Evolutionary conservation across 2,888 invertebrate species (phyloP).

Genomic region (Drosophila hamatofila): DNA sequence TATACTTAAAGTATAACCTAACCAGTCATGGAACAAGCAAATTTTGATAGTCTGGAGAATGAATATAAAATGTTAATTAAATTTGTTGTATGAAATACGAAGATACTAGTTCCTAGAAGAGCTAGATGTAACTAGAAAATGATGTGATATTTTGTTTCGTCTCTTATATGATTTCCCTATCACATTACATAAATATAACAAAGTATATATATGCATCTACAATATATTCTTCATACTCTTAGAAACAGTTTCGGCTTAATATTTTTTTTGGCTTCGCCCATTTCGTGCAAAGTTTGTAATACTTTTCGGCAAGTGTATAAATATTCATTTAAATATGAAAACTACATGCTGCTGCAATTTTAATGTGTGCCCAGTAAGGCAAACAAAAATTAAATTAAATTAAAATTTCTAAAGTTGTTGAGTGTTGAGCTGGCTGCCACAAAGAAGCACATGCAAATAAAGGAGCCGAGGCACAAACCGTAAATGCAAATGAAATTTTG

Average conservation of each 20-base stretch:
- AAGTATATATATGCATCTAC: too few relatives aligned
- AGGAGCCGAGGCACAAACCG: slow-evolving; percentile 37
- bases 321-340: slow-evolving; percentile 55
- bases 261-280: not conserved
- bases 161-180: too few relatives aligned
- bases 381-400: slow-evolving; percentile 67
- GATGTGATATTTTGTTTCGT: too few relatives aligned
- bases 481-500: slow-evolving; percentile 52
- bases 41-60: not conserved
- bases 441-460: slow-evolving; percentile 51
- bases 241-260: too few relatives aligned
- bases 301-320: slow-evolving; percentile 23
- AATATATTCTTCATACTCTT: too few relatives aligned
- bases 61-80: not conserved
- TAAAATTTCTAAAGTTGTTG: slow-evolving; percentile 56
- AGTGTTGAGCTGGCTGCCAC: slow-evolving; percentile 38
- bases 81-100: too few relatives aligned
- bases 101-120: not conserved
- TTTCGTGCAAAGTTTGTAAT: not conserved
- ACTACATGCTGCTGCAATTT: slow-evolving; percentile 57
- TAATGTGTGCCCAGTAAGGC: slow-evolving; percentile 64
- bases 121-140: too few relatives aligned
- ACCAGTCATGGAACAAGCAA: too few relatives aligned
- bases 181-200: too few relatives aligned
- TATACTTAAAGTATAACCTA: too few relatives aligned